Conservation (phyloP, 2,797 vertebrate species). For the Otus scops region DNA sequence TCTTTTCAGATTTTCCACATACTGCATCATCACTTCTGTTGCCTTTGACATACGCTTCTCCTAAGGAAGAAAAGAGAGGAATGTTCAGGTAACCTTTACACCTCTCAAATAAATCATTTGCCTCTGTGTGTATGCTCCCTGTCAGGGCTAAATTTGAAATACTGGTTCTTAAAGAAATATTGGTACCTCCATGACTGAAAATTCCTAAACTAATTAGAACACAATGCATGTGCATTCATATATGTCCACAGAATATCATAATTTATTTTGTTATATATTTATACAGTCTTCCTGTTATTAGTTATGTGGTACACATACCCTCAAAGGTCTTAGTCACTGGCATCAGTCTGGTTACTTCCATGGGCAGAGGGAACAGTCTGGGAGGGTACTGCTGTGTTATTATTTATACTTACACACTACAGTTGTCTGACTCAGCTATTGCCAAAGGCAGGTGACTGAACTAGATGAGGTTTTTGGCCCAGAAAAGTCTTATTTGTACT, state of each 20-base stretch:
- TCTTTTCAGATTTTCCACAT: constrained; percentile 96
- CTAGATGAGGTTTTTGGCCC: background rate
- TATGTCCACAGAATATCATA: background rate
- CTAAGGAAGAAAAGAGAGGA: constrained; percentile 66
- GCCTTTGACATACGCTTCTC: constrained; percentile 98
- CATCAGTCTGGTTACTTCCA: background rate
- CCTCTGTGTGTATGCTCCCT: background rate
- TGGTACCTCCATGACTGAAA: background rate
- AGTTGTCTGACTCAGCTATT: background rate
- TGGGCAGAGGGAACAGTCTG: background rate
- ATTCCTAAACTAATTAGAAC: background rate
- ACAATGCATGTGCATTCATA: background rate
- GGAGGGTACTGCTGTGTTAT: background rate
- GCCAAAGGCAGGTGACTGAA: background rate
- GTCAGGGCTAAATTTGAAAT: background rate
- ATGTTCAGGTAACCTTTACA: background rate
- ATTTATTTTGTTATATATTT: background rate
- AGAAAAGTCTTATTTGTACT: background rate
- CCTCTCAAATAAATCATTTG: background rate
- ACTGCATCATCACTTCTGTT: constrained; percentile 99
- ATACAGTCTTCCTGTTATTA: background rate
- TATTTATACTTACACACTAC: background rate
- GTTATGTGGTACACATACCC: rapidly evolving
- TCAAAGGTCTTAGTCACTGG: background rate
- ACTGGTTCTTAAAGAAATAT: background rate